Base-by-base conservation (phyloP, 2,797 vertebrate genomes). In the Fistularia commersonii region DNA sequence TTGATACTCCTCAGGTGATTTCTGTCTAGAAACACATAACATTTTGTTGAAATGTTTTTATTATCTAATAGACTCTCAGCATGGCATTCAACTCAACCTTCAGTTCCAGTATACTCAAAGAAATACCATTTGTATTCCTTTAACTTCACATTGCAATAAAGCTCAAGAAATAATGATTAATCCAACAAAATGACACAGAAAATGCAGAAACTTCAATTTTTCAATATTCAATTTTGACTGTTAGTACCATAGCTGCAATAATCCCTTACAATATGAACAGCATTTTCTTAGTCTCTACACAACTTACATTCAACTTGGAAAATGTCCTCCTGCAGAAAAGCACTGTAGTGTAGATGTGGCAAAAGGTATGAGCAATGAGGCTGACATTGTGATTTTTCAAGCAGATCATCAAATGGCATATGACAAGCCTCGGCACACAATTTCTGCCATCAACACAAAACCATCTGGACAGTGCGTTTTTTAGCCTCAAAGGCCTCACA, bases 1-100 rank as follows among this genome's bases (percentile, higher is more conserved):
- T 95, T 92, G 37, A 95, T 84, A 15, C 79, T 45, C 0, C 51
- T 90, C 86, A 96, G 53, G 51, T 89, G 61, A 41, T 54, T 81
- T 76, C 79, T 87, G 69, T 94, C 96, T 99, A 75, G 8, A 72
- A 65, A 72, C 36, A 65, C 7, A 52, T 51, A 10, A 10, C 3
- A 12, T 35, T 47, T 13, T 35, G 31, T 48, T 31, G 8, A 14
- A 6, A 31, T 6, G 23, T 11, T 32, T 50, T 40, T 7, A 14
- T 5, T 13, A 35, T 13, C 34, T 13, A 11, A 15, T 32, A 8
- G 11, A 46, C 5, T 7, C 7, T 14, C 41, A 42, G 12, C 38
- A 23, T 56, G 52, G 56, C 41, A 36, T 63, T 57, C 35, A 40
- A 55, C 13, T 10, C 41, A 42, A 33, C 11, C 44, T 47, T 71